Percentiles rank a stretch among this genome's conserved stretches.
These are phyloP conservation scores for Holothuria leucospilota DNA, from an alignment of 53 echinoderm and acorn worm genomes.

Conservation along the genomic window DNA sequence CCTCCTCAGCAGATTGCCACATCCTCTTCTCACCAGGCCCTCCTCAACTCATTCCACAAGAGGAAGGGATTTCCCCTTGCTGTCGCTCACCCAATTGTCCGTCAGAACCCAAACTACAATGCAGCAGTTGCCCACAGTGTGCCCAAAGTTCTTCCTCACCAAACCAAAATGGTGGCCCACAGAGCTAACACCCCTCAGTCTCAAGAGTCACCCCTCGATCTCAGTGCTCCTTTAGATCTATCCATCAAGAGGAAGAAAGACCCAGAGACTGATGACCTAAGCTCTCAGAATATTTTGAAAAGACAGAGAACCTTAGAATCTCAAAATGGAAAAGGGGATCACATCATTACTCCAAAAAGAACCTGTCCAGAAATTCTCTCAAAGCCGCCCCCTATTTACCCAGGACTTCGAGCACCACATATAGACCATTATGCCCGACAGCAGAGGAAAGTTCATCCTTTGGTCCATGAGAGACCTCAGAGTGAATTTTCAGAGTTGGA, in stretches of 20 bases:
- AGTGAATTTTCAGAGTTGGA: background rate
- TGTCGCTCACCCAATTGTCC: conserved; percentile 42
- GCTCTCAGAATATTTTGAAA: background rate
- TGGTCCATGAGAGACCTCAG: conserved; percentile 18
- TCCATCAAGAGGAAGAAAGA: conserved; percentile 66
- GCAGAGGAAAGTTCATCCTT: conserved; percentile 39
- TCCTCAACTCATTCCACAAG: conserved; percentile 6
- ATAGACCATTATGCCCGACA: background rate
- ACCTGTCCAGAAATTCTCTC: background rate
- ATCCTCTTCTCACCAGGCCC: conserved; percentile 15
- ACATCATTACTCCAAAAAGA: background rate
- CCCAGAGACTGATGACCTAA: background rate
- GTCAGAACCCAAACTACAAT: conserved; percentile 26
- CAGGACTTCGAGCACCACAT: conserved; percentile 8
- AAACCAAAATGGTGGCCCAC: background rate
- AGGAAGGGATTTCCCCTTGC: conserved; percentile 36
- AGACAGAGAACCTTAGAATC: conserved; percentile 1
- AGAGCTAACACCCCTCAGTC: background rate
- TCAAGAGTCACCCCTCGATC: conserved; percentile 71
- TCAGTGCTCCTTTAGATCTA: conserved; percentile 85
- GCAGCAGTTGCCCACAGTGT: conserved; percentile 16
- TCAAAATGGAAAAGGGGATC: background rate
- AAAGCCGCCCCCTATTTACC: conserved; percentile 40
- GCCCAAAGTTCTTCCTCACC: conserved; percentile 11
- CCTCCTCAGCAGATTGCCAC: conserved; percentile 35